Percentiles rank a stretch among this genome's conserved stretches.
Evolutionary conservation across 2,113 vertebrate species (phyloP).

Genomic region (Cephalopholis sonnerati): DNA sequence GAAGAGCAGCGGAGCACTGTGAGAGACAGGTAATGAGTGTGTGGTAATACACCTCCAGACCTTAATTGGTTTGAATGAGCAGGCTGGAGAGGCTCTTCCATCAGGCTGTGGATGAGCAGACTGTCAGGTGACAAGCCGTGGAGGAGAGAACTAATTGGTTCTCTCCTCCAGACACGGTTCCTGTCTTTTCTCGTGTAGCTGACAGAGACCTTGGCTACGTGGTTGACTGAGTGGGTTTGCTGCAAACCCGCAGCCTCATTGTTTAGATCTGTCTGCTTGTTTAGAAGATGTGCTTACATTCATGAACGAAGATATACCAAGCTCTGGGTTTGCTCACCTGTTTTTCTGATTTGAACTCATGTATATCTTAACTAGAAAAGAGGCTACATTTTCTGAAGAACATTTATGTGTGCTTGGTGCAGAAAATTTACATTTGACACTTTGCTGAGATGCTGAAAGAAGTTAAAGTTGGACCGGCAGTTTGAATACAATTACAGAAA

Average conservation of each 20-base stretch:
- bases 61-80: conserved; percentile 79
- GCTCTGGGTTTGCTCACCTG: neutral
- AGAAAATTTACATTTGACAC: neutral
- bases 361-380: neutral
- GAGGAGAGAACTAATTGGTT: conserved; percentile 72
- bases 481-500: neutral
- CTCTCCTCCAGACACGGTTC: conserved; percentile 57
- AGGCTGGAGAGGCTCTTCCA: conserved; percentile 74
- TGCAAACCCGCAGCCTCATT: conserved; percentile 11
- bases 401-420: neutral
- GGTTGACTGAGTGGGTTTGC: conserved; percentile 25
- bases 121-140: conserved; percentile 72
- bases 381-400: neutral
- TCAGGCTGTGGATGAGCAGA: conserved; percentile 68
- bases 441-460: neutral
- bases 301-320: neutral
- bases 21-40: conserved; percentile 74
- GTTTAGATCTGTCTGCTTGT: conserved; percentile 40
- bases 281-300: neutral
- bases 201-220: conserved; percentile 30
- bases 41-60: conserved; percentile 72
- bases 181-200: conserved; percentile 37
- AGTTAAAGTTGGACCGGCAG: neutral
- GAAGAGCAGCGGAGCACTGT: conserved; percentile 53
- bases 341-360: neutral